These are phyloP conservation scores for Pangasianodon hypophthalmus DNA, from an alignment of 2,113 vertebrate species.

Conservation along the genomic window DNA sequence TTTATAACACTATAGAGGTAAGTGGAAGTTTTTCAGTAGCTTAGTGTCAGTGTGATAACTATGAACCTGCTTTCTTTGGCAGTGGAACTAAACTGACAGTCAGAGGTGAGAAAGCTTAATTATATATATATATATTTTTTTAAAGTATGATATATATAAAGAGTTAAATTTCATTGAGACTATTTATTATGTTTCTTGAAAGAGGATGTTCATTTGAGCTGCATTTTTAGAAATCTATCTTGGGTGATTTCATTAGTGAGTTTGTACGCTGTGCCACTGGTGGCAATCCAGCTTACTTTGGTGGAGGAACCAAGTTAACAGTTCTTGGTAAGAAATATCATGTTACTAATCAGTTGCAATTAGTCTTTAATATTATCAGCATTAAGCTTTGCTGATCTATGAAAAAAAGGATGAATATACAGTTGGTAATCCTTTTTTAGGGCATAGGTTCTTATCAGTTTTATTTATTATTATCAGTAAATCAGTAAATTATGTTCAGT, in stretches of 20 bases:
- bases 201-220: not conserved
- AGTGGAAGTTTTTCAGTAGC: constrained; percentile 64
- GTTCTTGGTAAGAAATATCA: constrained; percentile 56
- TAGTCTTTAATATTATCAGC: not conserved
- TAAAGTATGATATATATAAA: not conserved
- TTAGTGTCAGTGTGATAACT: constrained; percentile 69
- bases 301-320: constrained; percentile 60
- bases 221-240: not conserved
- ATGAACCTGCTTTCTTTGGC: constrained; percentile 70
- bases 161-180: not conserved
- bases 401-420: not conserved
- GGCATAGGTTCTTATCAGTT: too few species aligned
- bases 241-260: constrained; percentile 4
- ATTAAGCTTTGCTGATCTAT: not conserved
- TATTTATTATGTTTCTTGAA: not conserved
- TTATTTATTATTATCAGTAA: too few species aligned
- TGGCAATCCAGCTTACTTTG: constrained; percentile 59
- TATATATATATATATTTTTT: not conserved
- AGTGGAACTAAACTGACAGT: constrained; percentile 74
- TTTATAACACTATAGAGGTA: not conserved
- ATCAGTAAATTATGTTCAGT: too few species aligned
- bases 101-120: constrained; percentile 64
- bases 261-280: constrained; percentile 15
- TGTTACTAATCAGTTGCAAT: not conserved
- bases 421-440: not conserved